A percentile compares a stretch with the other conserved stretches of the same genome.
Evolutionary conservation across 2,888 invertebrate species (phyloP).

Genomic region (Agrypnus murinus): DNA sequence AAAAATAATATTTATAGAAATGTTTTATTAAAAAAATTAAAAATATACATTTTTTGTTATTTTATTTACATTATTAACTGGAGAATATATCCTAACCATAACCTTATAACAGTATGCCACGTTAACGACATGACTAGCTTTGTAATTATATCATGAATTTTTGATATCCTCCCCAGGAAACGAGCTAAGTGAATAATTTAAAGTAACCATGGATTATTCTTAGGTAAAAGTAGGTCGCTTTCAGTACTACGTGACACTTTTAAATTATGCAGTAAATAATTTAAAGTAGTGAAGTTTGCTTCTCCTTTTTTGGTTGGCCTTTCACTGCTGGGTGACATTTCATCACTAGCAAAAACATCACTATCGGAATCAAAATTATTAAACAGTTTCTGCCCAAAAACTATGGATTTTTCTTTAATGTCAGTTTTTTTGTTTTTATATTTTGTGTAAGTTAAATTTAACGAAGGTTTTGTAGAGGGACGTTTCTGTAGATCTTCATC

Average conservation of each 20-base stretch:
- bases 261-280: constrained; percentile 45
- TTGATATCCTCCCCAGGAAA: background rate
- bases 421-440: background rate
- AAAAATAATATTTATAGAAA: background rate
- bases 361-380: constrained; percentile 31
- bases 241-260: constrained; percentile 45
- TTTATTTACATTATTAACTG: too few relatives aligned
- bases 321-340: constrained; percentile 28
- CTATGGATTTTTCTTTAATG: constrained; percentile 23
- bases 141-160: constrained; percentile 2
- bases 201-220: constrained; percentile 48
- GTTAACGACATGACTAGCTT: too few relatives aligned
- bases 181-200: constrained; percentile 34
- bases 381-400: constrained; percentile 33
- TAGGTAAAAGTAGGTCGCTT: constrained; percentile 45
- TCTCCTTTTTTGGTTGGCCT: constrained; percentile 5
- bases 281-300: constrained; percentile 27
- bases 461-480: background rate
- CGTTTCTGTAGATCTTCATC: background rate
- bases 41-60: constrained; percentile 3
- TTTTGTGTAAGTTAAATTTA: constrained; percentile 32
- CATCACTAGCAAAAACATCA: constrained; percentile 26
- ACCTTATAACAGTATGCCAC: too few relatives aligned
- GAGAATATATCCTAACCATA: too few relatives aligned
- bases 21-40: constrained; percentile 27